phyloP scores from a whole-genome alignment of 2,797 vertebrate species.

The Erethizon dorsatum region DNA sequence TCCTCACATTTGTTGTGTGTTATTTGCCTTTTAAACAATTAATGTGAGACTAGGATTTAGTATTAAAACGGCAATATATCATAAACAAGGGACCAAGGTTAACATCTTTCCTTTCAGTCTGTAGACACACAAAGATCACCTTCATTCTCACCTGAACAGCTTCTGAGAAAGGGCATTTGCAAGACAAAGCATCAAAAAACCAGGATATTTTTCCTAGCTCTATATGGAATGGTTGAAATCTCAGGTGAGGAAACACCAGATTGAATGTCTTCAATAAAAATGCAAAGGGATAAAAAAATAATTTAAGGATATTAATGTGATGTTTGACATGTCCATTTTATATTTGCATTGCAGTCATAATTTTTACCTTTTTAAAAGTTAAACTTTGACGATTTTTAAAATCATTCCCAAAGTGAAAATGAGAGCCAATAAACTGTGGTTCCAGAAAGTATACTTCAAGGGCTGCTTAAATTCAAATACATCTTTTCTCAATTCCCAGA shows the following conservation, averaged over 20 bases:
- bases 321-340: neutral
- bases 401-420: neutral
- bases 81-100: neutral
- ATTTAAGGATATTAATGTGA: neutral
- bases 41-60: accelerated
- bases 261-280: neutral
- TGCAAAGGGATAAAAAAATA: neutral
- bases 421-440: neutral
- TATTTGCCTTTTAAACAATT: neutral
- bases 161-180: neutral
- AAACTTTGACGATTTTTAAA: neutral
- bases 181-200: neutral
- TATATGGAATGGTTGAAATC: neutral
- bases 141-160: neutral
- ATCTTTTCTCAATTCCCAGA: neutral
- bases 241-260: neutral
- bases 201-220: neutral
- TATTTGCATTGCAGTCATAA: neutral
- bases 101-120: neutral
- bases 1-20: neutral
- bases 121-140: neutral
- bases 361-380: neutral
- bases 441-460: neutral
- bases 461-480: neutral
- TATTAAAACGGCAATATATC: neutral